Evolutionary conservation across 92 coral and sea anemone genomes (phyloP), one percentile per base, ranked within the genome.

Genomic region (Siderastrea radians): DNA sequence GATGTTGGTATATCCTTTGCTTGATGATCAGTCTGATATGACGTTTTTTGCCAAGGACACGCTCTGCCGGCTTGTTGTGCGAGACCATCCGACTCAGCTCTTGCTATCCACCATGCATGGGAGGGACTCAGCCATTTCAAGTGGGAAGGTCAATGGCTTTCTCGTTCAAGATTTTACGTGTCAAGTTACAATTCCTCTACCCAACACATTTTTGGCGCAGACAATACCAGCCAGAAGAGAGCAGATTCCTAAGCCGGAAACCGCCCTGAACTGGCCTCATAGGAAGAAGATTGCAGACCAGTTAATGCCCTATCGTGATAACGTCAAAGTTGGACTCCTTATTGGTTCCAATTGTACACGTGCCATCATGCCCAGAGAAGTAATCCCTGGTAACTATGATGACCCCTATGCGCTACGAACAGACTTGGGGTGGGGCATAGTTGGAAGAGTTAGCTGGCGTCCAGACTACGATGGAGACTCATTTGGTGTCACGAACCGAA

Each of bases 341-440:
- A 91, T 94, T 46, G 94, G 94, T 10, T 57, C 86, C 2, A 78
- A 94, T 59, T 86, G 95, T 49, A 74, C 89, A 7, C 78, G 75
- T 9, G 93, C 93, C 8, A 78, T 93, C 6, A 72, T 69, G 82
- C 91, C 95, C 43, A 68, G 86, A 5, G 91, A 93, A 76, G 60
- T 93, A 15, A 93, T 93, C 45, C 88, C 92, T 8, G 94, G 91
- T 17, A 75, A 87, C 44, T 77, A 49, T 63, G 81, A 81, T 14
- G 72, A 70, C 49, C 95, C 95, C 3, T 91, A 91, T 64, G 93
- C 93, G 12, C 57, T 81, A 71, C 59, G 86, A 69, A 69, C 93
- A 1, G 88, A 48, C 14, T 86, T 94, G 3, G 95, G 97, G 1
- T 92, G 95, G 95, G 93, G 92, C 12, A 89, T 92, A n/a, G 71